Evolutionary conservation across 2,113 vertebrate species (phyloP).

Genomic region (Elachura formosa): DNA sequence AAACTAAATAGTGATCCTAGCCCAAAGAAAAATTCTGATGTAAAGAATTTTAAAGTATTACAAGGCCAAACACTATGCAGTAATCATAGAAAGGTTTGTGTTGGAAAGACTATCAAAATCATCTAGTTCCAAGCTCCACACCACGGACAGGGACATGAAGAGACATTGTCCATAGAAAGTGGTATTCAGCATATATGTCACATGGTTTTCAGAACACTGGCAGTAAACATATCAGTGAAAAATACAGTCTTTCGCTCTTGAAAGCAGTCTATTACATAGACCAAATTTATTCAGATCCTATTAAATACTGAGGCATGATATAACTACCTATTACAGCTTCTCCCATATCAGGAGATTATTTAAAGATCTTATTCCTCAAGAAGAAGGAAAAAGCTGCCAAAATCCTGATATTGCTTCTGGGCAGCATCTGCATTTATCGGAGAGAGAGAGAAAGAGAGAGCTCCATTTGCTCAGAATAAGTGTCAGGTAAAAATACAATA

Average conservation of each 20-base stretch:
- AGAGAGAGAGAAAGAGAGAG: no score
- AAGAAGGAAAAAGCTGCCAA: background rate
- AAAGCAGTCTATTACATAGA: background rate
- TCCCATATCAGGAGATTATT: background rate
- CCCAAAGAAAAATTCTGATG: background rate
- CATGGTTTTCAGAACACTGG: background rate
- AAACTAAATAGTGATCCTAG: background rate
- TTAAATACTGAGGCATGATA: background rate
- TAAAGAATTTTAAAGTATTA: background rate
- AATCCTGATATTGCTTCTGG: background rate
- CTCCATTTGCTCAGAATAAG: background rate
- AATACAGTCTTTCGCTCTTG: background rate
- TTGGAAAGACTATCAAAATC: background rate
- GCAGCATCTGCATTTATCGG: background rate
- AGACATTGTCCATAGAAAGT: background rate
- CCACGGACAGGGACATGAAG: background rate
- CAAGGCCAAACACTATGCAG: background rate
- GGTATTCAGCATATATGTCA: background rate
- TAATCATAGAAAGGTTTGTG: background rate
- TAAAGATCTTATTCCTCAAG: background rate
- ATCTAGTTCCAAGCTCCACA: fast-evolving
- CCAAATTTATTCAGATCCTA: background rate
- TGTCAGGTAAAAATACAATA: background rate
- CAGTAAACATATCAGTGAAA: background rate
- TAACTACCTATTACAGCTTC: background rate